Evolutionary conservation across 30 jellyfish, hydroid and myxozoan genomes (phyloP), one percentile per base, ranked within the genome.

Genomic region (Rhopilema esculentum): DNA sequence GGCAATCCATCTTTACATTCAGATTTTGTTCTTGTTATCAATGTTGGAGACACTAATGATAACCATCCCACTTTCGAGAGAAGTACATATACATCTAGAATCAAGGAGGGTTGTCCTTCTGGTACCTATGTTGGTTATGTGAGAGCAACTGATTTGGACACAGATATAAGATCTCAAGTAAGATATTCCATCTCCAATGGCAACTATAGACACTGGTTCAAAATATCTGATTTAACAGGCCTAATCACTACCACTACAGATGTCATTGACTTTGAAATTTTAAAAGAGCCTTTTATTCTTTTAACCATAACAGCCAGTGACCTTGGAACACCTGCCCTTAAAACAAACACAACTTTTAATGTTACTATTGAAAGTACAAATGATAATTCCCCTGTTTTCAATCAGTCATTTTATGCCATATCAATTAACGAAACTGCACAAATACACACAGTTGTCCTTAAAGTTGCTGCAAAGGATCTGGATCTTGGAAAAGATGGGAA

Each of bases 341-440:
- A 70, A 27, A 32, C 87, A 23, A 89, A 40, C 19, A 27, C 52
- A 29, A 48, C 50, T 27, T 76, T 75, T 27, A 50, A 76, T 21
- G 79, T 93, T 21, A 74, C 88, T 1, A 63, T 96, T 48, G 66
- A n/a, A 33, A 96, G 84, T 71, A 73, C 30, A 27, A 96, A 96
- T 91, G 99, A 96, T 69, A 85, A 87, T 84, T 25, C 62, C 9
- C 99, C 99, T 69, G 16, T 0, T 1, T 93, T 92, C 69, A 74
- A 33, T 75, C 85, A 85, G 40, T 33, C 84, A 24, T 22, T 50
- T 0, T 85, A 85, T 74, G 27, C 49, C 9, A 82, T 50, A 23
- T 27, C 85, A 16, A 49, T 88, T 22, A 78, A 80, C 17, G 96
- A 88, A 50, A 32, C 89, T 21, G 19, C 75, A 0, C 80, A 83